Base-by-base conservation (phyloP, 2,113 vertebrate genomes). In the Brachyhypopomus occidentalis region DNA sequence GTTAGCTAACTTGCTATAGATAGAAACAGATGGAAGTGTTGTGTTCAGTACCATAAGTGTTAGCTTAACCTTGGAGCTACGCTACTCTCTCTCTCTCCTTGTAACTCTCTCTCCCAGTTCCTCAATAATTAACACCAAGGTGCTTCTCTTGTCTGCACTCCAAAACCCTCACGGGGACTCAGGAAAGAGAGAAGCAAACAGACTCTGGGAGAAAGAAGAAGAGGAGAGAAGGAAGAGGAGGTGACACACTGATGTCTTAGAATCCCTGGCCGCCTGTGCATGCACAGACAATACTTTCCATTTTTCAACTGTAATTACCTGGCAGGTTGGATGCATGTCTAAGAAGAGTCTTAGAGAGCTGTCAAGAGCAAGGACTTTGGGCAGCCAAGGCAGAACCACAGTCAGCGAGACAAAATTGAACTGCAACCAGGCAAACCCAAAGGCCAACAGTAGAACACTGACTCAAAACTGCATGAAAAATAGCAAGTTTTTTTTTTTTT, bases 61-160 rank as follows among this genome's bases (percentile, higher is more conserved):
- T 58, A 4, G 59, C 20, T 78, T 83, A 69, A 78, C 81, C 80
- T 55, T 76, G 41, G 70, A 79, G 27, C 30, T 45, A 8, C 38
- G 41, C 41, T n/a, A 22, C 70, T 80, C 62, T 63, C 72, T 76
- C 66, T 75, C 12, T 75, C 30, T 78, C 9, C 63, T n/a, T 83
- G 6, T 77, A 17, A 71, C 48, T 79, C 58, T 64, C 52, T 84
- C 41, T 77, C 34, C 77, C 83, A 73, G 83, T 80, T 83, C 81
- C 77, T 81, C 74, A 83, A 86, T 84, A 84, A 86, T 86, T 84
- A 86, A 84, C 83, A 83, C 74, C 63, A 77, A 78, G 77, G 76
- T 82, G 79, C 75, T 82, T 72, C 22, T 38, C 63, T 78, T 84
- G 77, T 78, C 80, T 81, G 7, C 64, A 62, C 81, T 78, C 74